phyloP scores from a whole-genome alignment of 2,797 vertebrate genomes.

The Onychomys arenicola region DNA sequence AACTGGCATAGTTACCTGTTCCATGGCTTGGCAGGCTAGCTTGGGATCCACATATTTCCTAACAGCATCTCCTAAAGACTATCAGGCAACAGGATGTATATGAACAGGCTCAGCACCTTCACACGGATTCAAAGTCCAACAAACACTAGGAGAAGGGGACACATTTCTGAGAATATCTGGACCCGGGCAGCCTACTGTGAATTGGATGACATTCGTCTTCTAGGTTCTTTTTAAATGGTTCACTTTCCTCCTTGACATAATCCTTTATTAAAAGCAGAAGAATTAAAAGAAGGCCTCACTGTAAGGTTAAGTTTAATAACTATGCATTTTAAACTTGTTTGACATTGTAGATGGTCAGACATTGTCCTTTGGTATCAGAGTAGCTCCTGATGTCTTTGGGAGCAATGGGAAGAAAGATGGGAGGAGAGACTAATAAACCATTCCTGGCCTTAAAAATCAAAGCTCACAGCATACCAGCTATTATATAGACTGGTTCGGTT shows the following conservation, averaged over 20 bases:
- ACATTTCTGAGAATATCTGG: neutral
- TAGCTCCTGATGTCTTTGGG: neutral
- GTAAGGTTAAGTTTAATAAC: neutral
- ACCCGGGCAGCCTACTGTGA: neutral
- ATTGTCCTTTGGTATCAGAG: slow-evolving; percentile 18
- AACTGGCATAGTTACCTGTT: neutral
- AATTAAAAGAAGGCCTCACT: slow-evolving; percentile 17
- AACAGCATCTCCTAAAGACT: neutral
- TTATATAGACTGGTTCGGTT: slow-evolving; percentile 16
- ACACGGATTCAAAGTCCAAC: neutral
- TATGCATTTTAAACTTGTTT: slow-evolving; percentile 52
- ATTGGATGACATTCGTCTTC: slow-evolving; percentile 26
- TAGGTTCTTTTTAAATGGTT: neutral
- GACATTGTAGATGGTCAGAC: neutral
- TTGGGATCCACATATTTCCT: neutral
- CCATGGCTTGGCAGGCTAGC: neutral
- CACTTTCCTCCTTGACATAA: neutral
- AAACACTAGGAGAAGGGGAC: neutral
- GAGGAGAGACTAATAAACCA: neutral
- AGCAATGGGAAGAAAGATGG: neutral
- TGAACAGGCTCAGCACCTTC: neutral
- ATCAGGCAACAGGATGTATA: neutral
- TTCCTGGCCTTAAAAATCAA: slow-evolving; percentile 32
- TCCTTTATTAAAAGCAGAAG: neutral
- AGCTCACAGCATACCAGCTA: neutral